Evolutionary conservation across 1,140 invertebrate species (phyloP), one percentile per base, ranked within the genome.

Genomic region (Zaprionus taronus): DNA sequence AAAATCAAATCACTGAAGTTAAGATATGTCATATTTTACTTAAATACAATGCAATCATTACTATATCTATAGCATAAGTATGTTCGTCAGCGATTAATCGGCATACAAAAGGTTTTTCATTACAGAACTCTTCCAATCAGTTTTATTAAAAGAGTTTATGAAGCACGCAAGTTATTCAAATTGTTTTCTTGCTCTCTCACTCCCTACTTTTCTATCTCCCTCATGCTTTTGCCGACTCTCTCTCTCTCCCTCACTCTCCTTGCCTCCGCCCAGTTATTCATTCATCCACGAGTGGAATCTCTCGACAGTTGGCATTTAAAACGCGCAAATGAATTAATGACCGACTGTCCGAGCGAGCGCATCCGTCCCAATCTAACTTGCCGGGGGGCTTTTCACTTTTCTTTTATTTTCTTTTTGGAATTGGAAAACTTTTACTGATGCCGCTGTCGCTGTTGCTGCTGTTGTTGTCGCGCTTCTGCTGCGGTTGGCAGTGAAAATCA

Each of bases 361-460:
- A 61, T 61, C 57, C 63, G 47, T 69, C 63, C 47, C 72, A 83
- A 78, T 86, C 83, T 72, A 73, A 83, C 56, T 67, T 70, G 61
- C 77, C 61, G 38, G 34, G 34, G 41, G 58, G 79, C 84, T 90
- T 89, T 89, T 89, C 84, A 81, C 85, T 89, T 89, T 90, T 90
- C 80, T 75, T 80, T 83, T 36, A 79, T 85, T 84, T 51, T 63
- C 66, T 64, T 61, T 77, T 76, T 81, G 77, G 81, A 70, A 81
- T 87, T 89, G 84, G 64, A 89, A 86, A 86, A 87, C 83, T 87
- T 87, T 89, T 89, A 84, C 81, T 89, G 56, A 63, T 62, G 61
- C 12, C 36, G 49, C n/a, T 41, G 22, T 3, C 47, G 26, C 17
- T 34, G 47, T 28, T 9, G 28, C 7, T 67, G 56, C 28, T 44